Percentiles rank a stretch among this genome's conserved stretches.
These are phyloP conservation scores for Chaetops frenatus DNA, from an alignment of 2,113 vertebrate genomes.

Conservation along the genomic window DNA sequence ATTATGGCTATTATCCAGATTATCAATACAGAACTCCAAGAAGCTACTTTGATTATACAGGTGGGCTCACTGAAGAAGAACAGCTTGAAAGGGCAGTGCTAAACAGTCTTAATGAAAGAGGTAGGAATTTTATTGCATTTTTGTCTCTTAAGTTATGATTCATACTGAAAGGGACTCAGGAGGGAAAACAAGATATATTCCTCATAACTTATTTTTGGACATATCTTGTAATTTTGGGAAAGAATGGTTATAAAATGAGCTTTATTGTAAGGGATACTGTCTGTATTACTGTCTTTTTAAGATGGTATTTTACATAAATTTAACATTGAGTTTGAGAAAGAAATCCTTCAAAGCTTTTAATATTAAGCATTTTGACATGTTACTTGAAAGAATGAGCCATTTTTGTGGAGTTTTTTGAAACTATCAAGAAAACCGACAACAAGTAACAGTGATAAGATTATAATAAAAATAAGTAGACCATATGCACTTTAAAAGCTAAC, in stretches of 20 bases:
- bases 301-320: background rate
- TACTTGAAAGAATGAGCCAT: background rate
- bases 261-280: background rate
- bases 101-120: conserved; percentile 82
- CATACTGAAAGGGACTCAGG: background rate
- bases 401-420: background rate
- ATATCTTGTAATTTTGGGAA: background rate
- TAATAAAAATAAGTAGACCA: background rate
- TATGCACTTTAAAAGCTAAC: background rate
- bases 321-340: background rate
- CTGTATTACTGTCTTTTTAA: background rate
- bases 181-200: background rate
- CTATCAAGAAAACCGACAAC: background rate
- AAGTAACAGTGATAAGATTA: background rate
- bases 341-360: background rate
- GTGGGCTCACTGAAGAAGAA: conserved; percentile 84
- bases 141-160: background rate
- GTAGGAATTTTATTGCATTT: conserved; percentile 56
- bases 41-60: conserved; percentile 67
- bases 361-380: background rate
- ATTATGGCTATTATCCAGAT: conserved; percentile 8
- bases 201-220: background rate
- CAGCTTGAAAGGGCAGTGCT: conserved; percentile 83
- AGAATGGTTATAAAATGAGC: background rate
- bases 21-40: background rate